phyloP scores from a whole-genome alignment of 2,797 vertebrate species.

The Pangasius mekongensis region DNA sequence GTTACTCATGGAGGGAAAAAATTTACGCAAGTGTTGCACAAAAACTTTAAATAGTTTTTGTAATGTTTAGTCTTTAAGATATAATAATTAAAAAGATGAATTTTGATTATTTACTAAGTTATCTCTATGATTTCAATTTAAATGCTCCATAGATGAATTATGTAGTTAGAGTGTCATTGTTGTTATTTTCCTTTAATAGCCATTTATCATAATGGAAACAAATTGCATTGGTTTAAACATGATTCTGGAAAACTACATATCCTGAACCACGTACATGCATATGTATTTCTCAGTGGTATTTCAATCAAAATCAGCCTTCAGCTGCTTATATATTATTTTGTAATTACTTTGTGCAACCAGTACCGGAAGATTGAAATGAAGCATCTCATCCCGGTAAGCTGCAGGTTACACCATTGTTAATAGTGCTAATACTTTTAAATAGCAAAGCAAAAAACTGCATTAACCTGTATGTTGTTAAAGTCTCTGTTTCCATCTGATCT shows the following conservation, averaged over 20 bases:
- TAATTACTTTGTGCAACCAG: slow-evolving; percentile 77
- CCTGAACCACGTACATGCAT: not conserved
- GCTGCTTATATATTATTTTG: not conserved
- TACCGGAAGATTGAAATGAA: slow-evolving; percentile 41
- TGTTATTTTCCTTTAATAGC: not conserved
- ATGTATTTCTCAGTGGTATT: slow-evolving; percentile 36
- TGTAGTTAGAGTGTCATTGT: not conserved
- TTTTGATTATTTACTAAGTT: not conserved
- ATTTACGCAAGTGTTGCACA: slow-evolving; percentile 66
- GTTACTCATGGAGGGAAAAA: slow-evolving; percentile 43
- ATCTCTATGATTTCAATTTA: not conserved
- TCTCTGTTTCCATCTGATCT: not conserved
- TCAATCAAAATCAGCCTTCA: slow-evolving; percentile 51
- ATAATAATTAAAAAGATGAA: not conserved
- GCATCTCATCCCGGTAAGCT: slow-evolving; percentile 19
- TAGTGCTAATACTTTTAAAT: not conserved
- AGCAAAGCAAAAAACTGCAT: not conserved
- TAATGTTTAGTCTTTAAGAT: not conserved
- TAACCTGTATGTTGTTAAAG: not conserved
- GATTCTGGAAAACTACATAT: not conserved
- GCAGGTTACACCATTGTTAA: slow-evolving; percentile 9
- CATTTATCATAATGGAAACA: not conserved
- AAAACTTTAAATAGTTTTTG: slow-evolving; percentile 54
- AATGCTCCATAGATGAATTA: not conserved
- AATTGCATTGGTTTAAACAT: not conserved